Evolutionary conservation across 2,888 invertebrate genomes (phyloP).

Genomic region (Andrena flavipes): DNA sequence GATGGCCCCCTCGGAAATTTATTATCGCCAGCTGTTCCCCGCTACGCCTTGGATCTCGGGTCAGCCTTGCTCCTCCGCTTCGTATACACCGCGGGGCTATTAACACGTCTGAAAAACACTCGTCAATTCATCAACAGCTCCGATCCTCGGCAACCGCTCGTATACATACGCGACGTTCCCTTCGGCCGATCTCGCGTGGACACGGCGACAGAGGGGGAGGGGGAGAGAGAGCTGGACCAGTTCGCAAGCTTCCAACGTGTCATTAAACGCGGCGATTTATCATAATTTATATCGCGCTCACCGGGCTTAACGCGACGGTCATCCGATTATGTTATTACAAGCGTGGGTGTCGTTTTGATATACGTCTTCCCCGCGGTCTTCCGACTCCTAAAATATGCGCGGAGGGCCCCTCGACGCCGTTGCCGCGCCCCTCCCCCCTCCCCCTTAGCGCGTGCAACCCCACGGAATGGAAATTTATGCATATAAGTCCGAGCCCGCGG

Average conservation of each 20-base stretch:
- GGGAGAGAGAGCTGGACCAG: background rate
- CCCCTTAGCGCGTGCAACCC: constrained; percentile 3
- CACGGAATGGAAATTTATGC: constrained; percentile 39
- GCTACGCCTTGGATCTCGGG: background rate
- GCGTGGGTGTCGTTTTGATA: constrained; percentile 74
- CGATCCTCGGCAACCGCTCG: background rate
- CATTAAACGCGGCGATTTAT: constrained; percentile 52
- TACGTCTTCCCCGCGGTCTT: constrained; percentile 61
- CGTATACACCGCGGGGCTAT: background rate
- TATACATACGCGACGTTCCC: background rate
- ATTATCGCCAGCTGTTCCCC: constrained; percentile 49
- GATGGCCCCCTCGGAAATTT: constrained; percentile 33
- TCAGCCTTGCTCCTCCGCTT: background rate
- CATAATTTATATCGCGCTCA: constrained; percentile 70
- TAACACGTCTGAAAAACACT: constrained; percentile 18
- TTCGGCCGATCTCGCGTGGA: constrained; percentile 22
- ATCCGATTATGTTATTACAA: constrained; percentile 72
- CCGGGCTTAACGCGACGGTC: constrained; percentile 56
- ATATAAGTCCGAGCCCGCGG: constrained; percentile 12
- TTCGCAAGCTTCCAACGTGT: constrained; percentile 42
- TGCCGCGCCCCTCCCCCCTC: background rate
- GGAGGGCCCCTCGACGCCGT: constrained; percentile 15
- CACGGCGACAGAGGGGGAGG: background rate
- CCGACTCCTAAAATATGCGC: constrained; percentile 59
- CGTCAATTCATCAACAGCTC: too few species aligned